A percentile compares a stretch with the other conserved stretches of the same genome.
These are phyloP conservation scores for Hippolais icterina DNA, from an alignment of 2,113 vertebrate species.

Conservation along the genomic window DNA sequence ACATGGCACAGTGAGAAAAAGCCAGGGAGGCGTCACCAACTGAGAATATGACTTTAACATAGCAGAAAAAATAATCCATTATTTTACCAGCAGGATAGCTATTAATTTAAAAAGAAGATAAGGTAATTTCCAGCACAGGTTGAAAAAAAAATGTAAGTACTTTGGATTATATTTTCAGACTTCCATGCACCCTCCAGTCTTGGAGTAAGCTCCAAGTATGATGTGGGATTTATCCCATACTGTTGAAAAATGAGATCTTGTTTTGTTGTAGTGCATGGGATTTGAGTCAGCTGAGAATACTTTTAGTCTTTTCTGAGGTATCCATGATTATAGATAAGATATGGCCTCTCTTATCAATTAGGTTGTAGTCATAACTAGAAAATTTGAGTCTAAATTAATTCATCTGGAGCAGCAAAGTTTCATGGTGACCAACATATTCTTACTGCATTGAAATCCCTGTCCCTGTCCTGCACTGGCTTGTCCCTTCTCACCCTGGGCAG, in stretches of 20 bases:
- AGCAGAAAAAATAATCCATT: not conserved
- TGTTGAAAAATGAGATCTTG: not conserved
- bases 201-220: not conserved
- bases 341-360: not conserved
- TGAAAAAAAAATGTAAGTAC: not conserved
- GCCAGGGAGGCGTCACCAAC: accelerated
- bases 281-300: not conserved
- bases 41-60: not conserved
- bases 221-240: not conserved
- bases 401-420: not conserved
- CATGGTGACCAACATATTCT: not conserved
- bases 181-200: not conserved
- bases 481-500: not conserved
- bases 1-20: not conserved
- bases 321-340: not conserved
- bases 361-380: not conserved
- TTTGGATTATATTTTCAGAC: not conserved
- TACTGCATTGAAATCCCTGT: not conserved
- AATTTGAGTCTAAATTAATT: not conserved
- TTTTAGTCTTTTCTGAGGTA: not conserved
- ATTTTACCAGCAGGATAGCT: not conserved
- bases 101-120: not conserved
- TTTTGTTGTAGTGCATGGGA: not conserved
- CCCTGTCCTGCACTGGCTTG: accelerated
- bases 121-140: not conserved